Evolutionary conservation across 2,888 invertebrate genomes (phyloP).

Genomic region (Troides aeacus): DNA sequence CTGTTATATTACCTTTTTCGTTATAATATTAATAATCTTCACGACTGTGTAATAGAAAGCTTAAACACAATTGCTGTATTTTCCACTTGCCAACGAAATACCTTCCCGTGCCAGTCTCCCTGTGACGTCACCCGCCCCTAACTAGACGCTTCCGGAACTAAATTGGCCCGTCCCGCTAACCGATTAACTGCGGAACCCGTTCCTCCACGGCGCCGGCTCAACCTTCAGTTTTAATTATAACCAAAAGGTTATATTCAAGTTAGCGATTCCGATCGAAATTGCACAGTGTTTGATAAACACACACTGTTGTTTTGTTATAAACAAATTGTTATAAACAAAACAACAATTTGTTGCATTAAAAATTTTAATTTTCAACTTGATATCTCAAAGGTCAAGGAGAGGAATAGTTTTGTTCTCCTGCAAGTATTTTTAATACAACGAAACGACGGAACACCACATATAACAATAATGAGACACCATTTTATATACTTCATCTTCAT

Average conservation of each 20-base stretch:
- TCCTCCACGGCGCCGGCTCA: conserved; percentile 3
- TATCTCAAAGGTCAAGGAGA: not conserved
- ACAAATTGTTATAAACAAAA: not conserved
- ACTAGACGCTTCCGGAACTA: conserved; percentile 52
- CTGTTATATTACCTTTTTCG: too few relatives aligned
- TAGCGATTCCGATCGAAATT: not conserved
- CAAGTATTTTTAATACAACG: too few relatives aligned
- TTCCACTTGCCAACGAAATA: conserved; percentile 15
- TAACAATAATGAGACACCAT: too few relatives aligned
- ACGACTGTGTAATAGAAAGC: too few relatives aligned
- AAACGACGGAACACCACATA: too few relatives aligned
- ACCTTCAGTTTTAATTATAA: conserved; percentile 21
- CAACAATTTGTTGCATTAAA: not conserved
- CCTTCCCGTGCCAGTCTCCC: conserved; percentile 37
- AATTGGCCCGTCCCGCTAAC: conserved; percentile 41
- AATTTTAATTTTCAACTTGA: not conserved
- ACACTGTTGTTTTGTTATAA: not conserved
- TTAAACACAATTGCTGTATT: not conserved
- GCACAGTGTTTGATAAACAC: not conserved
- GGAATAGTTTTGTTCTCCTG: not conserved
- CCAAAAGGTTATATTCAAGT: not conserved
- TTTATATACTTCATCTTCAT: too few relatives aligned
- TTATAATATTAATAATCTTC: too few relatives aligned
- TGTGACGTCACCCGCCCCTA: conserved; percentile 51
- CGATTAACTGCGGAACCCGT: conserved; percentile 32